Conservation (phyloP, 1,140 invertebrate species). For the Drosophila orena region DNA sequence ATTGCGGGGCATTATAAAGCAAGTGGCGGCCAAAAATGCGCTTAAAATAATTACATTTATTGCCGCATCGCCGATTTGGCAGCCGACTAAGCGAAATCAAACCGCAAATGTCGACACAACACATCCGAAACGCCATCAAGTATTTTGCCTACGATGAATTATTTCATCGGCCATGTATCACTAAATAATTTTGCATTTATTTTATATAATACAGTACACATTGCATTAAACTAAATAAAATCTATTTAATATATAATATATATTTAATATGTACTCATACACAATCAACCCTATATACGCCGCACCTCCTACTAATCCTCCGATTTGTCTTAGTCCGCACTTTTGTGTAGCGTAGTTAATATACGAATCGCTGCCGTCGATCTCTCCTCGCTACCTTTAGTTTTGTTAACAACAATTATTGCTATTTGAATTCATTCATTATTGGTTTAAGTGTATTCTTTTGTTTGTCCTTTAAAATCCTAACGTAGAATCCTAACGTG, state of each 20-base stretch:
- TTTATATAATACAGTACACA: conserved; percentile 81
- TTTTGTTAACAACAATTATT: conserved; percentile 80
- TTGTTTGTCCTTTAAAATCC: conserved; percentile 52
- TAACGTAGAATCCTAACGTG: no score
- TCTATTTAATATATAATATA: conserved; percentile 71
- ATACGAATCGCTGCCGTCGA: conserved; percentile 32
- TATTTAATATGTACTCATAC: conserved; percentile 67
- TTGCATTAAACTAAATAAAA: conserved; percentile 82
- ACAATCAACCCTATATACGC: conserved; percentile 63
- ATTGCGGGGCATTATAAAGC: conserved; percentile 43
- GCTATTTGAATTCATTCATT: conserved; percentile 69
- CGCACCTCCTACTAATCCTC: conserved; percentile 35
- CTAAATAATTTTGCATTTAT: conserved; percentile 82
- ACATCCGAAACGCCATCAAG: not conserved
- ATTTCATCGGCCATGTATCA: conserved; percentile 47
- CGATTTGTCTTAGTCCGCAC: conserved; percentile 48
- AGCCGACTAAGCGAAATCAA: conserved; percentile 47
- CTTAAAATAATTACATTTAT: conserved; percentile 50
- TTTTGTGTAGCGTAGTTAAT: conserved; percentile 49
- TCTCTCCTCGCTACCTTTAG: conserved; percentile 29
- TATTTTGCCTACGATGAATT: conserved; percentile 3
- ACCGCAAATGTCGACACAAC: conserved; percentile 28
- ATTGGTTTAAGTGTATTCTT: conserved; percentile 63
- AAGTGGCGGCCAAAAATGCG: conserved; percentile 33
- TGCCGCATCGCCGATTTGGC: conserved; percentile 36